Evolutionary conservation across 2,797 vertebrate genomes (phyloP).

Genomic region (Pogonophryne albipinna): DNA sequence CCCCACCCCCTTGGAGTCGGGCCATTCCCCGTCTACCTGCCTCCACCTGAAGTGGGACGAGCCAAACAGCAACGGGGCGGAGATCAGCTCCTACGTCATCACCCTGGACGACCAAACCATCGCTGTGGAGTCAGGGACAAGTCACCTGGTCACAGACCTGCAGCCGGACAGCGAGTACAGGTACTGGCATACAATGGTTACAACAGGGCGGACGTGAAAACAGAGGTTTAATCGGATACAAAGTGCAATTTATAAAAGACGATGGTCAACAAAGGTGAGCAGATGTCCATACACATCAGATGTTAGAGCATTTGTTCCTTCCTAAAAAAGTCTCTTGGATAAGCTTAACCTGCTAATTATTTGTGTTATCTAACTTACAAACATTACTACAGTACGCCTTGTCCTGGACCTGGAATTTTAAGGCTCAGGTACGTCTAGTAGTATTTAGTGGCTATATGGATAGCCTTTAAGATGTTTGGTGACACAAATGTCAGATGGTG

Average conservation of each 20-base stretch:
- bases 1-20: conserved; percentile 72
- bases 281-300: not conserved
- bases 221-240: not conserved
- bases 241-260: not conserved
- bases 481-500: conserved; percentile 12
- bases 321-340: too few relatives aligned
- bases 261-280: not conserved
- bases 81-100: conserved; percentile 92
- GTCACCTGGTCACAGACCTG: conserved; percentile 87
- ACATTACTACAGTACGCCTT: not conserved
- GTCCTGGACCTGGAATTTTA: not conserved
- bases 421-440: not conserved
- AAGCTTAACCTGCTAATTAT: too few relatives aligned
- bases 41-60: conserved; percentile 96
- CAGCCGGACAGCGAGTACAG: conserved; percentile 96
- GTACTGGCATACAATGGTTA: conserved; percentile 73
- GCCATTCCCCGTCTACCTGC: conserved; percentile 90
- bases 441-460: not conserved
- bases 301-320: not conserved
- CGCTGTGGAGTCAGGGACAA: conserved; percentile 86
- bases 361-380: not conserved
- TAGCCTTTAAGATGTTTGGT: conserved; percentile 25
- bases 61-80: conserved; percentile 93
- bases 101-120: conserved; percentile 88
- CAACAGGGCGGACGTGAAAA: not conserved